These are phyloP conservation scores for Leptinotarsa texana DNA, from an alignment of 1,140 invertebrate species.

Conservation along the genomic window DNA sequence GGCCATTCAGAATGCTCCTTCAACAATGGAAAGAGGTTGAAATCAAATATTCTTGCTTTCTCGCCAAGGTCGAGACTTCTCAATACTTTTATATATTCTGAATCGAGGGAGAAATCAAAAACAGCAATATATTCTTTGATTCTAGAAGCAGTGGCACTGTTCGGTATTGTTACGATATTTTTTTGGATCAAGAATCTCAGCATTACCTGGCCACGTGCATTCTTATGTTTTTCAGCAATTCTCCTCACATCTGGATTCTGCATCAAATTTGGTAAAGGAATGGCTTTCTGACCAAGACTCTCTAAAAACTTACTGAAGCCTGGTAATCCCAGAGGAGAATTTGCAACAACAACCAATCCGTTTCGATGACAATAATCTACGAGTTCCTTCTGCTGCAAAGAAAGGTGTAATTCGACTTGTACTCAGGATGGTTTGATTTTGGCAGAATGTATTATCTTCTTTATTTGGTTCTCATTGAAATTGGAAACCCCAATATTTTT, in stretches of 20 bases:
- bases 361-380: constrained; percentile 71
- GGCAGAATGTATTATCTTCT: constrained; percentile 65
- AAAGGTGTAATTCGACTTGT: constrained; percentile 80
- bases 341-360: constrained; percentile 78
- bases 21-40: constrained; percentile 63
- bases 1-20: constrained; percentile 70
- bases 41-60: constrained; percentile 70
- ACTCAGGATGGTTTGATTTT: constrained; percentile 71
- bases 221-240: too few relatives aligned
- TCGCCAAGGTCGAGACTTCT: constrained; percentile 63
- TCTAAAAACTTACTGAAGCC: constrained; percentile 60
- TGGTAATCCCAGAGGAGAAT: constrained; percentile 78
- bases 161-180: too few relatives aligned
- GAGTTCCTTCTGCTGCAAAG: constrained; percentile 77
- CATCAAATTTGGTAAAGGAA: constrained; percentile 64
- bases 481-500: constrained; percentile 78
- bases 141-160: too few relatives aligned
- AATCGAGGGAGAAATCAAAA: constrained; percentile 65
- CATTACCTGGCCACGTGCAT: too few relatives aligned
- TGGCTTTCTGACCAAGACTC: constrained; percentile 44
- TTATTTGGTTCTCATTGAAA: constrained; percentile 73
- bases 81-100: constrained; percentile 61
- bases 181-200: too few relatives aligned
- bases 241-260: neutral
- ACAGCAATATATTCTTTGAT: constrained; percentile 66